Conservation (phyloP, 2,888 invertebrate species). For the Elysia crispata region DNA sequence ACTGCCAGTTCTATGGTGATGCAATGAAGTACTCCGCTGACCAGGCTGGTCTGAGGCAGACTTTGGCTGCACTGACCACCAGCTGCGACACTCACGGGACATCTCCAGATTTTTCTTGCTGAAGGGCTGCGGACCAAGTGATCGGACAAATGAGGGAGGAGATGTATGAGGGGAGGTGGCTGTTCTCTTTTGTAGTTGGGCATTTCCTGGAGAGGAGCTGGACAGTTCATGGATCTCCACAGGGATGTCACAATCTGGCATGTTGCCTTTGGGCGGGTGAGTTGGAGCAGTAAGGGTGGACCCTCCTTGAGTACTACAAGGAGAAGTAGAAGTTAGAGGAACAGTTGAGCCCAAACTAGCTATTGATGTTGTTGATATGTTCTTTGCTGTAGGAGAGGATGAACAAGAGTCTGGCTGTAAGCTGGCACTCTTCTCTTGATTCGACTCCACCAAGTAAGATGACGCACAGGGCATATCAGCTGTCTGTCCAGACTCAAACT, state of each 20-base stretch:
- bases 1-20: conserved; percentile 14
- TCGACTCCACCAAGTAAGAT: too few relatives aligned
- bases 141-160: neutral
- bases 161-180: neutral
- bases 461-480: neutral
- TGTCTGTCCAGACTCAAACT: conserved; percentile 56
- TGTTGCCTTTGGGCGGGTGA: neutral
- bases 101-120: conserved; percentile 1
- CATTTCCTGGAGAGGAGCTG: neutral
- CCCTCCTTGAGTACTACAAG: too few relatives aligned
- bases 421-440: too few relatives aligned
- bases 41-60: conserved; percentile 37
- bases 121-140: conserved; percentile 37
- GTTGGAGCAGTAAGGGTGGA: too few relatives aligned
- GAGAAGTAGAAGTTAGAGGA: neutral
- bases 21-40: neutral
- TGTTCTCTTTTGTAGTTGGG: too few relatives aligned
- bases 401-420: neutral
- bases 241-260: conserved; percentile 20
- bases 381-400: neutral
- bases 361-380: neutral
- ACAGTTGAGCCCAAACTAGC: neutral
- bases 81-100: neutral
- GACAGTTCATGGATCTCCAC: conserved; percentile 27
- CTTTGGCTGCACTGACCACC: conserved; percentile 38